Percentiles rank a stretch among this genome's conserved stretches.
Evolutionary conservation across 2,888 invertebrate species (phyloP).

Genomic region (Cheilosia vernalis): DNA sequence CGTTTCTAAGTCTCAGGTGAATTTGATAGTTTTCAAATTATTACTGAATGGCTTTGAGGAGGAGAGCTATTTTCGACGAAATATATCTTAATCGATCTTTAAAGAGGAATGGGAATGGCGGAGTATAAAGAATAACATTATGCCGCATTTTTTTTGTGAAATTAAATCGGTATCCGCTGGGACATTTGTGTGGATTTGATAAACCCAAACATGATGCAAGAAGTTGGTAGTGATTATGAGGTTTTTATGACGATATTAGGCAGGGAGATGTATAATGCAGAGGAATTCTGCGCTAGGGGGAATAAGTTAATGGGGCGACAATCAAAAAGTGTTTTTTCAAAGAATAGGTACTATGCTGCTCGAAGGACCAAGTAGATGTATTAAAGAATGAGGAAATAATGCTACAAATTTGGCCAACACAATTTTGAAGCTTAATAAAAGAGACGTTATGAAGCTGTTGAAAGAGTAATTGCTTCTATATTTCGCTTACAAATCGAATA

Average conservation of each 20-base stretch:
- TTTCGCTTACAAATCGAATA: no score
- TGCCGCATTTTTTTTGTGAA: not conserved
- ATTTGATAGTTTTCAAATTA: slow-evolving; percentile 51
- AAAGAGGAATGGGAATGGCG: not conserved
- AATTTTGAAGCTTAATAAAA: no score
- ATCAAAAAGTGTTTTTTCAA: no score
- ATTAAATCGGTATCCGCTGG: not conserved
- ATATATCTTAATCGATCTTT: slow-evolving; percentile 50
- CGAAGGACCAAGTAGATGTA: no score
- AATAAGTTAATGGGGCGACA: no score
- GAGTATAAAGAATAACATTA: not conserved
- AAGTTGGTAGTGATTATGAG: not conserved
- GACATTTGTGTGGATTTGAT: not conserved
- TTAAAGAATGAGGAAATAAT: no score
- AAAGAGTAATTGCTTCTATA: no score
- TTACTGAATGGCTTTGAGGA: not conserved
- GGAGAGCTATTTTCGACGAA: slow-evolving; percentile 43
- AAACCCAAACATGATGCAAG: not conserved
- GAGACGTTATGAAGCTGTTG: no score
- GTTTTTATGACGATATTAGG: not conserved
- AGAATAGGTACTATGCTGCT: no score
- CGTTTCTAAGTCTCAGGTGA: slow-evolving; percentile 70
- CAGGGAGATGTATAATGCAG: not conserved
- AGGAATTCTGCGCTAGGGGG: not conserved
- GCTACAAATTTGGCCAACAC: no score